Evolutionary conservation across 2,113 vertebrate species (phyloP), one percentile per base, ranked within the genome.

Genomic region (Abramis brama): DNA sequence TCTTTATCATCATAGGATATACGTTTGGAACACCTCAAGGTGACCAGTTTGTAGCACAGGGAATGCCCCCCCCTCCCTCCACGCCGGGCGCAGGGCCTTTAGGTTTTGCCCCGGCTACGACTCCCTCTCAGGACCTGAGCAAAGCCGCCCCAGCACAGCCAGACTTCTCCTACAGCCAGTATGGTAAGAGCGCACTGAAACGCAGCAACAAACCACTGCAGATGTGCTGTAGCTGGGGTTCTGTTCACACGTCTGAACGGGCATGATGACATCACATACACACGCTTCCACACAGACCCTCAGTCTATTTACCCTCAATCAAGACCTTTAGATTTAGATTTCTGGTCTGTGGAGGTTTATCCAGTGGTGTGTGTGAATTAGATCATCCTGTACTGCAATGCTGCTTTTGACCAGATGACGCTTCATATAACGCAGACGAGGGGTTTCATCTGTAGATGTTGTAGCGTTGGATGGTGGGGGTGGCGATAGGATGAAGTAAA

Each of bases 101-200:
- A 85, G 97, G 97, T 89, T 99, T 97, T 91, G 97, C 97, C n/a
- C 96, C 97, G 4, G 96, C 98, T 86, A 97, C 96, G 89, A 96
- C 98, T 92, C 97, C 98, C 82, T 97, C 98, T 96, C 98, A 99
- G 90, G 98, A 99, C 93, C 96, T 99, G 95, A 98, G 96, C 96
- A 99, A 99, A 95, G 96, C 97, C 91, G 96, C 97, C 2, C 94
- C 96, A 52, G 97, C 96, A 90, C 98, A 99, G 92, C 97, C 97
- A 30, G 98, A 99, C 90, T 99, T 98, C 92, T 93, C 98, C 85
- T 99, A 98, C 75, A 97, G 96, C 92, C 98, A 99, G 92, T 99
- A 98, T 94, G 98, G 98, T 99, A 13, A 82, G 86, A 76, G 83
- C 81, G 84, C 77, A 84, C 87, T 68, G 74, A 87, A 83, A 55